Evolutionary conservation across 1,140 invertebrate species (phyloP).

Genomic region (Drosophila mayri): DNA sequence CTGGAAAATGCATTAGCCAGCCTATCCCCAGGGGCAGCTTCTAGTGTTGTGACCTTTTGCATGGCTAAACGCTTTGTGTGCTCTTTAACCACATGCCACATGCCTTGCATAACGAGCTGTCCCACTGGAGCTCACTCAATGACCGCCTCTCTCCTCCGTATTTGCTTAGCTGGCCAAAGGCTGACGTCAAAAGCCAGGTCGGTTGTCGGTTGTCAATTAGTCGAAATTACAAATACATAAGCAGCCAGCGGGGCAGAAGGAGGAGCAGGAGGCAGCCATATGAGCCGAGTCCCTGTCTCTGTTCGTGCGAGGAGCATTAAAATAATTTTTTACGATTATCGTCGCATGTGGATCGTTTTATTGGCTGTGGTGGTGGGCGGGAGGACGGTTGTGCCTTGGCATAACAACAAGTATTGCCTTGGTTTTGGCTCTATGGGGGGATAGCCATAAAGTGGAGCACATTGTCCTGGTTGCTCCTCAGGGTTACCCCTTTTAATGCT

Average conservation of each 20-base stretch:
- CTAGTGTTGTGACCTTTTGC: neutral
- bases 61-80: slow-evolving; percentile 5
- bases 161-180: slow-evolving; percentile 4
- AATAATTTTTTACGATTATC: slow-evolving; percentile 76
- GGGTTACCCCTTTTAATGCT: slow-evolving; percentile 9
- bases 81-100: neutral
- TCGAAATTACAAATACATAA: slow-evolving; percentile 47
- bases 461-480: neutral
- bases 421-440: neutral
- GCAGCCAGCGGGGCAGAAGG: neutral
- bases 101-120: slow-evolving; percentile 10
- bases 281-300: neutral
- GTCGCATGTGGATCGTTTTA: slow-evolving; percentile 72
- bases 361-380: slow-evolving; percentile 40
- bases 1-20: neutral
- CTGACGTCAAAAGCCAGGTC: neutral
- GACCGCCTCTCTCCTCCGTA: neutral
- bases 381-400: slow-evolving; percentile 4
- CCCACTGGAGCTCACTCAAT: neutral
- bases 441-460: slow-evolving; percentile 1
- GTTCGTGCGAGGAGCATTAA: slow-evolving; percentile 48
- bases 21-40: neutral
- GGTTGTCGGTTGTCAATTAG: slow-evolving; percentile 40
- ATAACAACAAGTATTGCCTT: slow-evolving; percentile 15
- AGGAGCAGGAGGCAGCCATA: neutral